These are phyloP conservation scores for Pseudocheirus occidentalis DNA, from an alignment of 2,797 vertebrate genomes.

Conservation along the genomic window DNA sequence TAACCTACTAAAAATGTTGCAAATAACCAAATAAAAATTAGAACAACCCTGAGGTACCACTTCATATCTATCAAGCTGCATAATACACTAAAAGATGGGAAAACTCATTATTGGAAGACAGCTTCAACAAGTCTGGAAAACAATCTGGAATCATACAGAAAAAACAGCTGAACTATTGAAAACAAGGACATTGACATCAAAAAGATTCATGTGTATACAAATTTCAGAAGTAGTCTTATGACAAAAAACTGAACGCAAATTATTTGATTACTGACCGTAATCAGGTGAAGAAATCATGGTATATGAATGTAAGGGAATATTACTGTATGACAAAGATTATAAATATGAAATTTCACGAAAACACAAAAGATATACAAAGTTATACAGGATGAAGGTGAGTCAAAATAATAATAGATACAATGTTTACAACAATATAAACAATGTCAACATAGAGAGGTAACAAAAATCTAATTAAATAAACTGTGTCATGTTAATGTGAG, in stretches of 20 bases:
- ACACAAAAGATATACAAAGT: not conserved
- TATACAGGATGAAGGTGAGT: not conserved
- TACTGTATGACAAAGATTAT: not conserved
- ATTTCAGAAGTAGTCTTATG: not conserved
- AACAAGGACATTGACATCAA: not conserved
- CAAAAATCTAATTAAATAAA: not conserved
- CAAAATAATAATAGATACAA: not conserved
- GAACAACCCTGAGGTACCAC: not conserved
- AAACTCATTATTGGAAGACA: not conserved
- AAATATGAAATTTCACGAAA: not conserved
- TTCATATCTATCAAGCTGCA: not conserved
- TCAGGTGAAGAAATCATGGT: not conserved
- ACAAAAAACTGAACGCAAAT: not conserved
- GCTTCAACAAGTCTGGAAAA: not conserved
- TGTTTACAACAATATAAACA: not conserved
- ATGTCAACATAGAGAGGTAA: not conserved
- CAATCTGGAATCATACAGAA: not conserved
- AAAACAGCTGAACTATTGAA: not conserved
- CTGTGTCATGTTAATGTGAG: not conserved
- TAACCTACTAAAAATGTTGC: not conserved
- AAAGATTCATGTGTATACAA: not conserved
- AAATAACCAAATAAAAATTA: not conserved
- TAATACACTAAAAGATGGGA: not conserved
- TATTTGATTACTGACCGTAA: not conserved
- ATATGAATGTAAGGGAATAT: not conserved